These are phyloP conservation scores for Drosophila niveifrons DNA, from an alignment of 2,888 invertebrate species.

Conservation along the genomic window DNA sequence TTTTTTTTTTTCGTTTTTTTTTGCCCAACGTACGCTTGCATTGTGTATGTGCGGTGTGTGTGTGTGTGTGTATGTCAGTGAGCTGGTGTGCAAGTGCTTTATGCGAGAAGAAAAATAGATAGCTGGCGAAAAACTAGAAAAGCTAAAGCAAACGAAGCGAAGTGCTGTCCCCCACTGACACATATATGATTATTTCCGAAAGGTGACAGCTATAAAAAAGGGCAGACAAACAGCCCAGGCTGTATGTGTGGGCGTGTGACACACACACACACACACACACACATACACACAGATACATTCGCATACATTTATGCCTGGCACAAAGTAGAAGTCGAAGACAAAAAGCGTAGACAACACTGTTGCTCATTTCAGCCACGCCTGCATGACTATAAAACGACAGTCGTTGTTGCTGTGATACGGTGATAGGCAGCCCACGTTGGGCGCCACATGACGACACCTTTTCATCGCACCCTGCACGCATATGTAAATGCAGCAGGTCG, in stretches of 20 bases:
- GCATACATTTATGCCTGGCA: constrained; percentile 29
- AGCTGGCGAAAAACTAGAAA: constrained; percentile 76
- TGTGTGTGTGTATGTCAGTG: constrained; percentile 15
- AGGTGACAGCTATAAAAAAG: constrained; percentile 80
- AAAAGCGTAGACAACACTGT: constrained; percentile 68
- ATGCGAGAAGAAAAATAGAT: constrained; percentile 78
- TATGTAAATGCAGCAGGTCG: background rate
- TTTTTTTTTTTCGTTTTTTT: constrained; percentile 1
- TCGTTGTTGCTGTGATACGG: constrained; percentile 10
- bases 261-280: constrained; percentile 17
- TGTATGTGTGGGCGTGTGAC: background rate
- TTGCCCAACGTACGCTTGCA: constrained; percentile 42
- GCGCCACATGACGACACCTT: constrained; percentile 59
- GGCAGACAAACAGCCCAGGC: constrained; percentile 52
- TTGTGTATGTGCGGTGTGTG: constrained; percentile 32
- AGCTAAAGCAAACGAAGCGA: constrained; percentile 78
- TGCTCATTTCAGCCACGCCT: constrained; percentile 67
- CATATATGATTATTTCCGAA: constrained; percentile 82
- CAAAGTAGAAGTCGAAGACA: constrained; percentile 64
- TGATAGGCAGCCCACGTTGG: constrained; percentile 20
- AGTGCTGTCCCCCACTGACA: constrained; percentile 76
- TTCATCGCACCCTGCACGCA: background rate
- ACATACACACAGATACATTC: constrained; percentile 22
- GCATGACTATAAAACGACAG: constrained; percentile 49
- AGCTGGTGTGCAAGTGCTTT: constrained; percentile 65